A percentile compares a stretch with the other conserved stretches of the same genome.
Conservation (phyloP, 2,797 vertebrate species). For the Anguilla marmorata region DNA sequence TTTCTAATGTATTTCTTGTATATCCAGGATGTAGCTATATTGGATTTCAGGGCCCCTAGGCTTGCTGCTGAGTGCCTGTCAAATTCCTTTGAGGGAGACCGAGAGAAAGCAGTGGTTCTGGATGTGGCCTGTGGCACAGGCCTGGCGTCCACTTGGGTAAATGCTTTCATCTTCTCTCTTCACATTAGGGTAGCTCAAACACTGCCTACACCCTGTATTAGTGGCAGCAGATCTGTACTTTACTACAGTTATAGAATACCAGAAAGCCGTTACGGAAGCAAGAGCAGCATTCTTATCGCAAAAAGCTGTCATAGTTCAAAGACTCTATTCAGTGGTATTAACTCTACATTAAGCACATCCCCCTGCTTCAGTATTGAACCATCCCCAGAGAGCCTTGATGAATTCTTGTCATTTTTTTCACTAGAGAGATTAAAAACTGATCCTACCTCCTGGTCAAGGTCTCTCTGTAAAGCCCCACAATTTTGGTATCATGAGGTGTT, state of each 20-base stretch:
- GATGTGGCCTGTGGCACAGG: slow-evolving; percentile 92
- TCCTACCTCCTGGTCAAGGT: too few relatives aligned
- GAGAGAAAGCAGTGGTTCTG: slow-evolving; percentile 69
- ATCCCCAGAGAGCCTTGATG: too few relatives aligned
- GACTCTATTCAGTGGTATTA: too few relatives aligned
- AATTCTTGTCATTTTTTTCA: too few relatives aligned
- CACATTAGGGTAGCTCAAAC: neutral
- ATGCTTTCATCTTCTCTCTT: neutral
- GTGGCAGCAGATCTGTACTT: neutral
- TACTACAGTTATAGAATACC: neutral
- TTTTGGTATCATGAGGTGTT: too few relatives aligned
- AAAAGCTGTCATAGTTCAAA: too few relatives aligned
- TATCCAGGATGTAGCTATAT: slow-evolving; percentile 74
- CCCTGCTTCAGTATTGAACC: too few relatives aligned
- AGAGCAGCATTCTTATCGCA: too few relatives aligned
- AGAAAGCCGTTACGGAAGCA: neutral
- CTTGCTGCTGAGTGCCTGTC: slow-evolving; percentile 75
- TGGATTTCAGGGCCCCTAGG: slow-evolving; percentile 80
- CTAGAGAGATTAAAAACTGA: too few relatives aligned
- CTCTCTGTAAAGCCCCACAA: too few relatives aligned
- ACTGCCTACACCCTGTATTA: neutral
- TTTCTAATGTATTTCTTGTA: neutral
- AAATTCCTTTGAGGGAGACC: slow-evolving; percentile 61
- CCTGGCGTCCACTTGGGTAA: slow-evolving; percentile 78
- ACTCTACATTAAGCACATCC: too few relatives aligned